These are phyloP conservation scores for Lacanobia wlatinum DNA, from an alignment of 2,888 invertebrate genomes.

Conservation along the genomic window DNA sequence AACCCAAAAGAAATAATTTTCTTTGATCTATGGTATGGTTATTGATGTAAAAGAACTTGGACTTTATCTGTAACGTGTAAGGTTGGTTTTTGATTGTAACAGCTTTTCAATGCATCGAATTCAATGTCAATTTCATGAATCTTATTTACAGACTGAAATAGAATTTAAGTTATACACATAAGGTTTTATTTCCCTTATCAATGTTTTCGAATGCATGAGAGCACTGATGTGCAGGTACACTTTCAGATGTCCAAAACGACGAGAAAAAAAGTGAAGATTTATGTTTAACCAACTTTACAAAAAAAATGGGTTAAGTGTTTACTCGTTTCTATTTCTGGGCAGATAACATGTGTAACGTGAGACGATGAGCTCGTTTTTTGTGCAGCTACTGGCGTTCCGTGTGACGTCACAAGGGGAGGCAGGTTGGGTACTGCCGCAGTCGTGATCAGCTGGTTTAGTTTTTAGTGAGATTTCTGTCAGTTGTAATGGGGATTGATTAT, in stretches of 20 bases:
- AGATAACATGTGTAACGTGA: constrained; percentile 81
- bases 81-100: constrained; percentile 54
- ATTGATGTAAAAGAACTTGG: constrained; percentile 26
- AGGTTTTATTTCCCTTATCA: constrained; percentile 30
- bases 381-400: constrained; percentile 58
- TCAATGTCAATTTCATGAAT: constrained; percentile 70
- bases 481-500: not conserved
- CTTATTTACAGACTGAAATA: constrained; percentile 37
- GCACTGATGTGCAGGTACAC: constrained; percentile 73
- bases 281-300: constrained; percentile 79
- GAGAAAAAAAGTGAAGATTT: constrained; percentile 77
- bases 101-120: constrained; percentile 60
- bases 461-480: not conserved
- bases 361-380: constrained; percentile 66
- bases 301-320: constrained; percentile 84
- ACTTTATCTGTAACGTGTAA: accelerated
- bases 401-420: not conserved
- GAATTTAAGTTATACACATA: not conserved
- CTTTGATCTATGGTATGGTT: not conserved
- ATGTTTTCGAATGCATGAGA: constrained; percentile 69
- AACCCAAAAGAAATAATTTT: constrained; percentile 5
- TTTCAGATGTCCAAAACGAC: constrained; percentile 63
- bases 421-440: not conserved
- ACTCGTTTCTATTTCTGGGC: constrained; percentile 73
- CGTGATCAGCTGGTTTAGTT: constrained; percentile 43